Evolutionary conservation across 2,888 invertebrate genomes (phyloP).

Genomic region (Callyntrura guangdongensis): DNA sequence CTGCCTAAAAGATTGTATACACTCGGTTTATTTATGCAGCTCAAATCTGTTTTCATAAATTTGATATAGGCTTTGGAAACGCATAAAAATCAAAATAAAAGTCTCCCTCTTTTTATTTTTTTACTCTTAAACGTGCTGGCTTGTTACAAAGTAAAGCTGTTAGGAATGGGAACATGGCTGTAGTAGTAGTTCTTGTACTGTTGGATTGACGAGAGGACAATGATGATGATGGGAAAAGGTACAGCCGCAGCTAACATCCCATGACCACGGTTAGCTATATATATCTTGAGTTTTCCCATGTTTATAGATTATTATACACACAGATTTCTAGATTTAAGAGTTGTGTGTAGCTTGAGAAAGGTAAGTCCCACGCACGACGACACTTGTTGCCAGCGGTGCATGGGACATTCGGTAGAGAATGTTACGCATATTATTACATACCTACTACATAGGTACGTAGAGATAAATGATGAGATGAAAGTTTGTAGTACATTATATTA

Average conservation of each 20-base stretch:
- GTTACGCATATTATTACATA: constrained; percentile 14
- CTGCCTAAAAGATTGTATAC: neutral
- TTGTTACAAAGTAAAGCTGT: too few species aligned
- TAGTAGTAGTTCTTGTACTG: neutral
- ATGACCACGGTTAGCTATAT: constrained; percentile 67
- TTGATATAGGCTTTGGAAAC: constrained; percentile 27
- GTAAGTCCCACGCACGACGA: constrained; percentile 63
- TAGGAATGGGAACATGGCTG: too few species aligned
- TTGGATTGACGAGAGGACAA: neutral
- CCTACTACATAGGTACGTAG: neutral
- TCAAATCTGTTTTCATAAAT: constrained; percentile 42
- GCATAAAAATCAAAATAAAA: constrained; percentile 15
- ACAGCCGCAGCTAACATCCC: constrained; percentile 55
- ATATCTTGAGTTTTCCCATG: constrained; percentile 54
- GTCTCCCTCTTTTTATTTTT: neutral
- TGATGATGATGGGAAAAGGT: constrained; percentile 59
- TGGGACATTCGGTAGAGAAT: neutral
- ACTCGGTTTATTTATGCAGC: neutral
- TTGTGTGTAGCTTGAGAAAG: constrained; percentile 55
- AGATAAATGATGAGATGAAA: neutral
- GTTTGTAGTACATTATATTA: too few species aligned
- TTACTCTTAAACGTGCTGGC: too few species aligned
- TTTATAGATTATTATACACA: neutral
- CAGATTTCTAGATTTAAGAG: too few species aligned
- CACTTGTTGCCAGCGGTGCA: constrained; percentile 62